phyloP scores from a whole-genome alignment of 2,888 invertebrate species.

The Drosophila fulvimacula region DNA sequence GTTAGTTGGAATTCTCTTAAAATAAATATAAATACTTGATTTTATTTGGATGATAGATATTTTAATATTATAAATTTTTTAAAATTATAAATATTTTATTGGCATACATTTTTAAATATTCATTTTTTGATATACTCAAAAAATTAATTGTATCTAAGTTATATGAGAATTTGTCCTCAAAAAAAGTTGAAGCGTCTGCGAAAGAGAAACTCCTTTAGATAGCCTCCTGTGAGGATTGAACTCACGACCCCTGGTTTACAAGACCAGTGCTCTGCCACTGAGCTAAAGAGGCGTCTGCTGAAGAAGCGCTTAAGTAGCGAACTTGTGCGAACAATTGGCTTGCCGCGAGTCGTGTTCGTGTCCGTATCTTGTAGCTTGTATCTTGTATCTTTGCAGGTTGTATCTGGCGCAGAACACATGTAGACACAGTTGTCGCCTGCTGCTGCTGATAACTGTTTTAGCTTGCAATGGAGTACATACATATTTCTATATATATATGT shows the following conservation, averaged over 20 bases:
- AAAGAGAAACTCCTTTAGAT: slow-evolving; percentile 85
- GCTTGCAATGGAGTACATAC: slow-evolving; percentile 14
- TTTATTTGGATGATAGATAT: neutral
- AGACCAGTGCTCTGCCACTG: slow-evolving; percentile 96
- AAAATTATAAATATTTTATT: neutral
- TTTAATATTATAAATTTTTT: neutral
- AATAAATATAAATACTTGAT: neutral
- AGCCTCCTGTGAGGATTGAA: slow-evolving; percentile 95
- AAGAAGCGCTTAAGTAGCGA: slow-evolving; percentile 40
- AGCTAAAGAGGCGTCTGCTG: slow-evolving; percentile 91
- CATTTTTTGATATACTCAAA: too few relatives aligned
- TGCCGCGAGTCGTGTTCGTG: slow-evolving; percentile 5
- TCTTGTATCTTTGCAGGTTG: slow-evolving; percentile 22
- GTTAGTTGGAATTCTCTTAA: neutral
- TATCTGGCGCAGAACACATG: slow-evolving; percentile 53
- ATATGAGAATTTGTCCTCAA: too few relatives aligned
- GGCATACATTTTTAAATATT: neutral
- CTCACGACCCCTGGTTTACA: slow-evolving; percentile 96
- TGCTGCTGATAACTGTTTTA: slow-evolving; percentile 63
- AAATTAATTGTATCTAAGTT: too few relatives aligned
- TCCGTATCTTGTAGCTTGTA: slow-evolving; percentile 11
- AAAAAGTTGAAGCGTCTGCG: neutral
- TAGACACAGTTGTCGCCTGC: slow-evolving; percentile 68
- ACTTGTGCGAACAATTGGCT: slow-evolving; percentile 29
- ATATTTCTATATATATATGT: neutral